Evolutionary conservation across 2,888 invertebrate species (phyloP).

Genomic region (Sinohyriopsis cumingii): DNA sequence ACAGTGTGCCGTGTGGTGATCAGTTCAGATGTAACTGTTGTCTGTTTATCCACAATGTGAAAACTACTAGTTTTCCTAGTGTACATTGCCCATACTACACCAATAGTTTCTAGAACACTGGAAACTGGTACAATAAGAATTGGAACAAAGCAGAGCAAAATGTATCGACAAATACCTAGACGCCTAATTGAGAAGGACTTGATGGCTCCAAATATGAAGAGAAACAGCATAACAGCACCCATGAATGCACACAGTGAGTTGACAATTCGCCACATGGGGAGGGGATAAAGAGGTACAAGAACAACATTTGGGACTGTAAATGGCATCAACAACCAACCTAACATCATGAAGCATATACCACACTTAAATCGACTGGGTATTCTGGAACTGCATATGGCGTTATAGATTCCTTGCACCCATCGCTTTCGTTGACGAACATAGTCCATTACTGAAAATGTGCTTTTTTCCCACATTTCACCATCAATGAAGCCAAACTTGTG

Average conservation of each 20-base stretch:
- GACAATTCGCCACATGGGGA: slow-evolving; percentile 44
- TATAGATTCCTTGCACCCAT: slow-evolving; percentile 61
- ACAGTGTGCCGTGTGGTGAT: no score
- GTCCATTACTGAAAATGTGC: slow-evolving; percentile 59
- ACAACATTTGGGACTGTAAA: slow-evolving; percentile 49
- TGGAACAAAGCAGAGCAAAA: slow-evolving; percentile 41
- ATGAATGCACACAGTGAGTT: slow-evolving; percentile 46
- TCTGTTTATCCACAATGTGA: slow-evolving; percentile 56
- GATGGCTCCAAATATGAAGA: slow-evolving; percentile 54
- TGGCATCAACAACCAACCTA: slow-evolving; percentile 54
- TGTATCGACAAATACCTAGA: slow-evolving; percentile 38
- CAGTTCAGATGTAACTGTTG: slow-evolving; percentile 5
- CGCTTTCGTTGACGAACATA: slow-evolving; percentile 58
- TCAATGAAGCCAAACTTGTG: slow-evolving; percentile 62
- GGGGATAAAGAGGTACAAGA: slow-evolving; percentile 45
- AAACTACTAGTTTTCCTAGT: slow-evolving; percentile 42
- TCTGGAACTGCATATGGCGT: slow-evolving; percentile 46
- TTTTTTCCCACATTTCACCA: slow-evolving; percentile 64
- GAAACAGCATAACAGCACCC: slow-evolving; percentile 49
- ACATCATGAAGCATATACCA: slow-evolving; percentile 53
- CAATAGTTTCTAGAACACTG: slow-evolving; percentile 49
- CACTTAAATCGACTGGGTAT: slow-evolving; percentile 52
- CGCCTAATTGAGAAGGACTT: slow-evolving; percentile 55
- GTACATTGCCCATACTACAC: slow-evolving; percentile 42
- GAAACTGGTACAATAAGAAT: slow-evolving; percentile 43